These are phyloP conservation scores for Pollachius pollachius DNA, from an alignment of 2,113 vertebrate genomes.

Conservation along the genomic window DNA sequence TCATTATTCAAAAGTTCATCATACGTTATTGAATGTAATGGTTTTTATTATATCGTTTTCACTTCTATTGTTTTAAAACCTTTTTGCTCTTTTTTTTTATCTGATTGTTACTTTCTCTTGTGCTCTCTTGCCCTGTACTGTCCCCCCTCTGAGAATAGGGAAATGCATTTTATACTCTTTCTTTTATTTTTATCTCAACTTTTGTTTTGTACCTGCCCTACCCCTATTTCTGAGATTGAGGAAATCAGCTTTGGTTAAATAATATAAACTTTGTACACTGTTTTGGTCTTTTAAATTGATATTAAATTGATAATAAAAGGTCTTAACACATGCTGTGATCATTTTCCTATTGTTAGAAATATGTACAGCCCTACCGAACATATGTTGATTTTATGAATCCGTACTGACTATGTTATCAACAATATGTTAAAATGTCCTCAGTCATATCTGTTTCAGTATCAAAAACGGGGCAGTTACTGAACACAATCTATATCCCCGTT, in stretches of 20 bases:
- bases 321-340: constrained; percentile 56
- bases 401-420: no score
- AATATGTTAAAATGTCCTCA: no score
- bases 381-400: no score
- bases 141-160: constrained; percentile 67
- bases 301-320: constrained; percentile 80
- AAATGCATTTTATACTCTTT: constrained; percentile 66
- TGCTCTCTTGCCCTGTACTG: constrained; percentile 63
- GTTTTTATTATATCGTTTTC: constrained; percentile 60
- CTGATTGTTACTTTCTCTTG: constrained; percentile 68
- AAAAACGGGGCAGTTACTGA: no score
- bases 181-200: constrained; percentile 56
- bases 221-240: constrained; percentile 62
- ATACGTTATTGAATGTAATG: constrained; percentile 77
- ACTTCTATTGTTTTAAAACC: constrained; percentile 55
- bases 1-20: constrained; percentile 63
- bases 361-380: no score
- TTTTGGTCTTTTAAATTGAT: constrained; percentile 74
- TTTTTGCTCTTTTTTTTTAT: constrained; percentile 48
- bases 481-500: no score
- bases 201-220: constrained; percentile 62
- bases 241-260: constrained; percentile 79
- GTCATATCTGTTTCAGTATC: no score
- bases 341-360: constrained; percentile 12
- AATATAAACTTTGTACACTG: constrained; percentile 77